phyloP scores from a whole-genome alignment of 2,113 vertebrate genomes.

The Patagioenas fasciata region DNA sequence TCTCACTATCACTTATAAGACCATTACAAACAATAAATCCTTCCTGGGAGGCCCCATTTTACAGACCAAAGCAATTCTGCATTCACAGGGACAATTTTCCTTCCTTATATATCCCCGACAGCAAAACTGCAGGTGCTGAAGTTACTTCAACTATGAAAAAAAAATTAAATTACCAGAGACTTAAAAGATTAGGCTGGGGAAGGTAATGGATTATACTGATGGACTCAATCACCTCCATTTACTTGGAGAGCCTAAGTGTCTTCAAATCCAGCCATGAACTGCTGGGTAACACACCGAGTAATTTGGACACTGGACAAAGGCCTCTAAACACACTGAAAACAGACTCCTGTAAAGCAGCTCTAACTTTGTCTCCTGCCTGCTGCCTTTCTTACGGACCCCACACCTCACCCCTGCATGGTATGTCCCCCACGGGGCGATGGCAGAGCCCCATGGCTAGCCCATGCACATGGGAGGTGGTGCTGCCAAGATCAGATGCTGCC shows the following conservation, averaged over 20 bases:
- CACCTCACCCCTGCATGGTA: not conserved
- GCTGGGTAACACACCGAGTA: not conserved
- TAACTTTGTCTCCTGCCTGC: not conserved
- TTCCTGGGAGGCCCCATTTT: conserved; percentile 36
- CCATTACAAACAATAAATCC: conserved; percentile 58
- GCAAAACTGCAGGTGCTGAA: conserved; percentile 27
- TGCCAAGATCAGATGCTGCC: fast-evolving
- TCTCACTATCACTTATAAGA: not conserved
- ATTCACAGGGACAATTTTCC: conserved; percentile 42
- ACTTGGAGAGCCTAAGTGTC: not conserved
- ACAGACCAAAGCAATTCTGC: conserved; percentile 33
- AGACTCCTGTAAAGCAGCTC: not conserved
- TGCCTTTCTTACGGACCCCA: not conserved
- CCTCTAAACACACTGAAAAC: not conserved
- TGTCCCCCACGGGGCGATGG: fast-evolving
- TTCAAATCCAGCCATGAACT: not conserved
- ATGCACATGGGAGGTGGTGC: not conserved
- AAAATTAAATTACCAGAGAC: conserved; percentile 29
- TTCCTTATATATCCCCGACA: not conserved
- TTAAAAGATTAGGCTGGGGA: conserved; percentile 21
- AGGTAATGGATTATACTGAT: conserved; percentile 10
- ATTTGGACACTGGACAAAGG: not conserved
- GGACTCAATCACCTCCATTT: not conserved
- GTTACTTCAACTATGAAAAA: conserved; percentile 17
- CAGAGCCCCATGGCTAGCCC: not conserved